Base-by-base conservation (phyloP, 2,888 invertebrate species). In the Trachelus tabidus region DNA sequence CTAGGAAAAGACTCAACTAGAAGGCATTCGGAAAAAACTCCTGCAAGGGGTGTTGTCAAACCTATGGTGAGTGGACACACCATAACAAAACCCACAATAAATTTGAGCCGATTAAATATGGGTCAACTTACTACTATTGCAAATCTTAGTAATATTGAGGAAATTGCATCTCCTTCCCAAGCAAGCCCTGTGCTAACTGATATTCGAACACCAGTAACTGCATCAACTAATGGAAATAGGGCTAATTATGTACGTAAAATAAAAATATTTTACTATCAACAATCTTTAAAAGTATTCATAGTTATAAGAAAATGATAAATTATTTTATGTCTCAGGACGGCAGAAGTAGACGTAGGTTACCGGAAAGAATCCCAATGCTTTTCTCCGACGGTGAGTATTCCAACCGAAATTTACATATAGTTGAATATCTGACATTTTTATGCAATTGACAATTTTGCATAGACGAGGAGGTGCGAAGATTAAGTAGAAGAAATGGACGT, bases 51-150 rank as follows among this genome's bases (percentile, higher is more conserved):
- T 56, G 89, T 91, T 23, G 91, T 91, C 6, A 89, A 91, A 68
- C 91, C 91, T 69, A 91, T 91, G 90, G 90, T 91, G 33, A 87
- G 91, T 79, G 91, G 91, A 33, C 89, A 90, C 74, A 90, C 90
- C 3, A 91, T 91, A 75, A 91, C 91, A 34, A 91, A 91, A 81
- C 91, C 91, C 9, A 90, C 89, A 30, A 90, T 91, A 77, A 90
- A 89, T 82, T 85, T 91, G 73, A 90, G 90, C 77, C 86, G 91
- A 83, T 81, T 91, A 23, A 91, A 90, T 80, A 86, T 90, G 85
- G 87, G 87, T 73, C 81, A 85, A 77, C 75, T 89, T 68, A 86
- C 85, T 80, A 73, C 31, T 33, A 69, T 33, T 11, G 69, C 84
- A 78, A 89, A 86, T 83, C 86, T 89, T 81, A 90, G 87, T 76